These are phyloP conservation scores for Ochropleura plecta DNA, from an alignment of 2,888 invertebrate genomes.

Conservation along the genomic window DNA sequence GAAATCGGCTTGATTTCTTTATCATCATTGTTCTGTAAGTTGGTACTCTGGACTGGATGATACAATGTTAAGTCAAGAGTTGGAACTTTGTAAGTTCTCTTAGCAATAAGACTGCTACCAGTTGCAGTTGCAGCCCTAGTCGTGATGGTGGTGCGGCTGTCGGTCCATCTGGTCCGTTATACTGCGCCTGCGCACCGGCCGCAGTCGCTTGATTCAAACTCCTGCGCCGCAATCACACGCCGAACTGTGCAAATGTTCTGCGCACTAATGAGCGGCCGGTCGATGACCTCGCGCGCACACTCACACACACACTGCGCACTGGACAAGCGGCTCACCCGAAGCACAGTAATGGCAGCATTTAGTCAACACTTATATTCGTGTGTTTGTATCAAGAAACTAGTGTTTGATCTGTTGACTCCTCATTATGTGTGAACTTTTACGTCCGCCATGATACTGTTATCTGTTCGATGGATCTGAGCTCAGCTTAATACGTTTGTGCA, in stretches of 20 bases:
- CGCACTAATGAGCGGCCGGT: slow-evolving; percentile 61
- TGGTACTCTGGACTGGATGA: background rate
- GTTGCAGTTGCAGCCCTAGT: slow-evolving; percentile 46
- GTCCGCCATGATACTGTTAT: slow-evolving; percentile 35
- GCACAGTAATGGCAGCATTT: slow-evolving; percentile 35
- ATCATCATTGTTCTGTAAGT: too few relatives aligned
- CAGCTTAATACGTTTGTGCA: background rate
- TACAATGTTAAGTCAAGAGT: background rate
- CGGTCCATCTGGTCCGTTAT: slow-evolving; percentile 30
- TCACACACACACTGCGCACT: background rate
- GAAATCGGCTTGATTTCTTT: too few relatives aligned
- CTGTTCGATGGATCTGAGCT: slow-evolving; percentile 13
- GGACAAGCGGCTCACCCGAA: background rate
- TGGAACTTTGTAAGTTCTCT: background rate
- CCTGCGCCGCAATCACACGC: slow-evolving; percentile 58
- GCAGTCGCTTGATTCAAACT: slow-evolving; percentile 48
- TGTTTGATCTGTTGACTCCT: slow-evolving; percentile 60
- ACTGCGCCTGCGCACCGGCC: slow-evolving; percentile 45
- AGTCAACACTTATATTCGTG: slow-evolving; percentile 42
- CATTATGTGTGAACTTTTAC: slow-evolving; percentile 37
- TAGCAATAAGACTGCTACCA: background rate
- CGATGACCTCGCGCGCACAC: slow-evolving; percentile 44
- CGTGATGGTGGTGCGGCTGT: slow-evolving; percentile 11
- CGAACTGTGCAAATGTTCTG: slow-evolving; percentile 55
- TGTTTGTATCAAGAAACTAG: slow-evolving; percentile 44